Evolutionary conservation across 1,140 invertebrate species (phyloP), one percentile per base, ranked within the genome.

Genomic region (Monomorium pharaonis): DNA sequence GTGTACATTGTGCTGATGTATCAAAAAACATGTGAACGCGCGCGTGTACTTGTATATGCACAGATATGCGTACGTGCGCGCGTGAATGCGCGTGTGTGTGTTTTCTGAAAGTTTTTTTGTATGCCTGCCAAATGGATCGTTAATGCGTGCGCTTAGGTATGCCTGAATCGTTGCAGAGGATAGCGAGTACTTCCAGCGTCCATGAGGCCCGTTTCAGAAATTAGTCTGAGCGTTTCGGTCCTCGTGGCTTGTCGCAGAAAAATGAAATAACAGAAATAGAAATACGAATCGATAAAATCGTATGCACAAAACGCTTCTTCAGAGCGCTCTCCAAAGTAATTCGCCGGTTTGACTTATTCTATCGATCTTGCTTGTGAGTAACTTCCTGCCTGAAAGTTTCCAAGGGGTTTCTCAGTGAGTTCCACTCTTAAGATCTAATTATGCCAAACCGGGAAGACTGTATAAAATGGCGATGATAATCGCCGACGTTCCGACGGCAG

Each of bases 221-320:
- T 30, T 33, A 67, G 18, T 24, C 6, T 47, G 47, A 60, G 62
- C 44, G 44, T 77, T 30, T 49, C 47, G 10, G 27, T 47, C 14
- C 58, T 44, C 62, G n/a, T 63, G 75, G 27, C 42, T 63, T 3
- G 21, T 54, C 51, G 27, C 30, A 49, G 33, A 74, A 24, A 49
- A 44, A 72, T 27, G n/a, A 51, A 16, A 65, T 56, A 60, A 30
- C 70, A 84, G 67, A 78, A n/a, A n/a, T n/a, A n/a, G n/a, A n/a
- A n/a, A 56, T 63, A 69, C 49, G 42, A 83, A 56, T 72, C 44
- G 69, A 78, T 76, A 24, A 56, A 65, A 88, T 85, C 27, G 77
- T 18, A 56, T 74, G 84, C 75, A 83, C 58, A 89, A 75, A 54
- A 88, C 24, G 47, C 58, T 58, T 84, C 84, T 77, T 77, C 51